Percentiles rank a stretch among this genome's conserved stretches.
Evolutionary conservation across 2,797 vertebrate species (phyloP).

Genomic region (Loris lydekkerianus): DNA sequence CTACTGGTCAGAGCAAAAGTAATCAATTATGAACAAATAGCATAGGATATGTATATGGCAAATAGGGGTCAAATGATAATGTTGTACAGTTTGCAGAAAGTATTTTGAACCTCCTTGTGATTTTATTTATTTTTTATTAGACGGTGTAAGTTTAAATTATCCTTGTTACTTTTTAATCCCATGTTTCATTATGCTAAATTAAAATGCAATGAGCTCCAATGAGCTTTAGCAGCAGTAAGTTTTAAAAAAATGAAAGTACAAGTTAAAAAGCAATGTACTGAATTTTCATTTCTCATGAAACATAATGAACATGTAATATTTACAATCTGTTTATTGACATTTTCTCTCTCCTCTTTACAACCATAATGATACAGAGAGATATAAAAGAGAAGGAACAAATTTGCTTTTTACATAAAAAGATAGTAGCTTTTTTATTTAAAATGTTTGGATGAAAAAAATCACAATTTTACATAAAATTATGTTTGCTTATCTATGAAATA

Average conservation of each 20-base stretch:
- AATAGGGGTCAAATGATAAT: not conserved
- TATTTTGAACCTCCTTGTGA: not conserved
- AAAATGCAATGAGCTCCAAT: constrained; percentile 47
- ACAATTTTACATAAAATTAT: not conserved
- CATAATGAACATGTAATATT: constrained; percentile 32
- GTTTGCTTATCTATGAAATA: not conserved
- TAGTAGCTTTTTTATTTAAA: not conserved
- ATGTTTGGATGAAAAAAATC: not conserved
- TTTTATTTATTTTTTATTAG: constrained; percentile 26
- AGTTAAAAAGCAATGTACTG: constrained; percentile 45
- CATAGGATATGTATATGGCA: not conserved
- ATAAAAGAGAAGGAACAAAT: not conserved
- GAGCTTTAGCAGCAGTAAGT: constrained; percentile 17
- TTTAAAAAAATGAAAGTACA: constrained; percentile 24
- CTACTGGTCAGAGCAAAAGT: not conserved
- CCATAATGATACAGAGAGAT: not conserved
- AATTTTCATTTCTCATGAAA: constrained; percentile 55
- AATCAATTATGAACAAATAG: not conserved
- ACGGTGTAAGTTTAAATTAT: not conserved
- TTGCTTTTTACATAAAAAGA: constrained; percentile 32
- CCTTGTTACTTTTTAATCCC: constrained; percentile 1
- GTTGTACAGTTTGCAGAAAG: not conserved
- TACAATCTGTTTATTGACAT: constrained; percentile 7
- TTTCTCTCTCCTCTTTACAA: not conserved
- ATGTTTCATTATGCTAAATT: constrained; percentile 41